Evolutionary conservation across 2,797 vertebrate genomes (phyloP).

Genomic region (Staurois parvus): DNA sequence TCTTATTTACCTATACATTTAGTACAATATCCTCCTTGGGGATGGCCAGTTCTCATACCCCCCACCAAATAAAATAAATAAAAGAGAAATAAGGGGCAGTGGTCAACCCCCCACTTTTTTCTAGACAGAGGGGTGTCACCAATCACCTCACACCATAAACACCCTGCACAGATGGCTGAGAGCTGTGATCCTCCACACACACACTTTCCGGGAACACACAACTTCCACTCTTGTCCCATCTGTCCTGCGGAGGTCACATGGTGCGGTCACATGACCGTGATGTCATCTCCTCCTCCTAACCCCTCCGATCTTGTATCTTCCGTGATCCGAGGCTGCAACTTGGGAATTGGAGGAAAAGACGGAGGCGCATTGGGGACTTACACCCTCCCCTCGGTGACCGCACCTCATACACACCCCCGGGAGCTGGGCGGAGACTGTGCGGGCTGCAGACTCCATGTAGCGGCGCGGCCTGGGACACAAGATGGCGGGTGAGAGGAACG

Average conservation of each 20-base stretch:
- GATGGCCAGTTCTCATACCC: too few species aligned
- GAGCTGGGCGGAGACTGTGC: conserved; percentile 5
- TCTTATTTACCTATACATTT: too few species aligned
- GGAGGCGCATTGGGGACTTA: neutral
- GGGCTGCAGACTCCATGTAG: conserved; percentile 57
- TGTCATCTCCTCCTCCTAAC: neutral
- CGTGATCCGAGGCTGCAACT: conserved; percentile 21
- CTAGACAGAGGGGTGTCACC: too few species aligned
- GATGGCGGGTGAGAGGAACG: conserved; percentile 59
- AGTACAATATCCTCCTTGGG: too few species aligned
- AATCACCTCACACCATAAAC: too few species aligned
- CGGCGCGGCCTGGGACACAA: conserved; percentile 55
- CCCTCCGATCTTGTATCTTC: neutral
- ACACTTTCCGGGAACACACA: neutral
- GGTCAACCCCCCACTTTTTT: too few species aligned
- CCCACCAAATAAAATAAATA: too few species aligned
- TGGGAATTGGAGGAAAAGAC: neutral
- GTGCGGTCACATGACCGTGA: neutral
- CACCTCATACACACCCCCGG: conserved; percentile 10
- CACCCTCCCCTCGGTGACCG: neutral
- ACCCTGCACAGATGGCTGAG: too few species aligned
- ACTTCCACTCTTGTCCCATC: neutral
- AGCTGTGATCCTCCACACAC: too few species aligned
- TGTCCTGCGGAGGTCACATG: neutral
- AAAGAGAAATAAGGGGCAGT: too few species aligned